Evolutionary conservation across 2,888 invertebrate genomes (phyloP), one percentile per base, ranked within the genome.

Genomic region (Chloroclystis v-ata): DNA sequence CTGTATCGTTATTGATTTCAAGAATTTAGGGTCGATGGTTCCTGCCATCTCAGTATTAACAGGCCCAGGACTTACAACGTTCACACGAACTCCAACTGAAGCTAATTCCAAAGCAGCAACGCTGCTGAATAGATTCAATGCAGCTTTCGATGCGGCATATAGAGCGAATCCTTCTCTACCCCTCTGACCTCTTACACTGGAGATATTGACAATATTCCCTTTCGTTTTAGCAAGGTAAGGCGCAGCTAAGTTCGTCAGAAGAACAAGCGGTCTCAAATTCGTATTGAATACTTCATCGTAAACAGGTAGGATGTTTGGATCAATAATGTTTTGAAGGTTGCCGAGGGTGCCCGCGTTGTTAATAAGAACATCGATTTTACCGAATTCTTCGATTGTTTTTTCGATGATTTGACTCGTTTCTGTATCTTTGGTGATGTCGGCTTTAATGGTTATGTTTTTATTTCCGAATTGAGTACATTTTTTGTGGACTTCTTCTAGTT

Each of bases 41-140:
- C 24, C 1, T 14, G 26, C 9, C 39, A 60, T 49, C 28, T 66
- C 65, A 1, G 73, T 72, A 2, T 53, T 92, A 1, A 91, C 89
- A 0, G 94, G 93, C 7, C 94, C 94, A 13, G 94, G 94, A 65
- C 92, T 92, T 0, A 94, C 91, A 30, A 89, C 81, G 69, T 94
- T 94, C 0, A 93, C 93, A 45, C 93, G 77, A 0, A 93, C 90
- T n/a, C 72, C 83, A 59, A 85, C 79, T 0, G 72, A 55, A 44
- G 90, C 90, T 12, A 91, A 69, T 58, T 91, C 94, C 29, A 93
- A 69, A 2, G 94, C 94, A 8, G 90, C 77, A 62, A 92, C 91
- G 54, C 90, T 79, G 0, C 94, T 93, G 53, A 95, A 89, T 62
- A 94, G 93, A 72, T 94, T 94, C 8, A 94, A 61, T 4, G 92